Evolutionary conservation across 2,888 invertebrate species (phyloP), one percentile per base, ranked within the genome.

Genomic region (Acrocyrtus sp.): DNA sequence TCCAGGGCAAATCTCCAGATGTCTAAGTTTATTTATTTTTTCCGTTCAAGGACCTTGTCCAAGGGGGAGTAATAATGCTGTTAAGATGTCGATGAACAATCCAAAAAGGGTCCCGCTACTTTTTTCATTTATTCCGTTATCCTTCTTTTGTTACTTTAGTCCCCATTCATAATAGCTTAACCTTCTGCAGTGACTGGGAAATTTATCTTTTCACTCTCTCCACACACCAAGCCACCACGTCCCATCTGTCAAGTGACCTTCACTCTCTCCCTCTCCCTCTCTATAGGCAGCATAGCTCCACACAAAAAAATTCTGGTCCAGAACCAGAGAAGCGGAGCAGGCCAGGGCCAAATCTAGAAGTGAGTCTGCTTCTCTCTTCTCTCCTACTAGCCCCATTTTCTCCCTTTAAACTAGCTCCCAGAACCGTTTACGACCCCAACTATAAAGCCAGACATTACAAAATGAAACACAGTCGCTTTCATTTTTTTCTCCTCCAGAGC

Each of bases 191-290:
- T 34, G 34, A 34, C 34, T 34, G 34, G 12, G 34, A 34, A n/a
- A 34, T 34, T 34, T 12, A 34, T 34, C 34, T 34, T 34, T 34
- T 34, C 34, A 34, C 34, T 34, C 45, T 47, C 22, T n/a, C n/a
- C n/a, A n/a, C n/a, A n/a, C n/a, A n/a, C n/a, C n/a, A n/a, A n/a
- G n/a, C n/a, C n/a, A 47, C 19, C 41, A 53, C 10, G 60, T 62
- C 54, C 69, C 69, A 69, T 69, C 69, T 69, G 69, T 62, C 69
- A 54, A 56, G 39, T 29, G 69, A 69, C 69, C 69, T 69, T 69
- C 62, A 62, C 51, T 51, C 12, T 8, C 34, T 34, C 34, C 12
- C 34, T 34, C 45, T 17, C 45, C 45, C 15, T 6, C 39, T 39
- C n/a, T n/a, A n/a, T n/a, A n/a, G n/a, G n/a, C n/a, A n/a, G 34